phyloP scores from a whole-genome alignment of 2,888 invertebrate genomes.

The Agrotis exclamationis region DNA sequence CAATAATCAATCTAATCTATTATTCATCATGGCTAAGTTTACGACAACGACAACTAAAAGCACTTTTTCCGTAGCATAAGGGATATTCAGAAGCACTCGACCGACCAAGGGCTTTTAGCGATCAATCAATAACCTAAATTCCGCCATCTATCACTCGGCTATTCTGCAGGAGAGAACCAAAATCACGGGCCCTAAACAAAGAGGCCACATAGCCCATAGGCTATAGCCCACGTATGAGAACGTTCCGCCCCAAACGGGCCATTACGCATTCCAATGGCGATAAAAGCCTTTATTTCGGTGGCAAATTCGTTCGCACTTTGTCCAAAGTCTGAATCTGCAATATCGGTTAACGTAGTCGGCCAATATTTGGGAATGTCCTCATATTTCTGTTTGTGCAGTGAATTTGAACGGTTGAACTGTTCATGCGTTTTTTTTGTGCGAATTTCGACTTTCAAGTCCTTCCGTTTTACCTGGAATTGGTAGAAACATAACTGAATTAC shows the following conservation, averaged over 20 bases:
- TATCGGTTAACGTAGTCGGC: conserved; percentile 36
- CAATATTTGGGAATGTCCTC: conserved; percentile 32
- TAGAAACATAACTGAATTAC: conserved; percentile 7
- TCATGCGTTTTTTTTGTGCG: neutral
- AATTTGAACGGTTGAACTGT: conserved; percentile 10
- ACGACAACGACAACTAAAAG: neutral
- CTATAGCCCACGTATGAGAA: conserved; percentile 48
- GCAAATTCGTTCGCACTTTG: conserved; percentile 53
- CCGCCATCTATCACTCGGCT: conserved; percentile 57
- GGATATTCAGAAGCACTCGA: conserved; percentile 25
- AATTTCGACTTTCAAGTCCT: neutral
- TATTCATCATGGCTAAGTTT: neutral
- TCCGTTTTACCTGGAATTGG: neutral
- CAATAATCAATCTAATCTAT: neutral
- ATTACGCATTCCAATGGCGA: conserved; percentile 61
- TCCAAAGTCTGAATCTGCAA: conserved; percentile 52
- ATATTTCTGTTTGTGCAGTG: conserved; percentile 16
- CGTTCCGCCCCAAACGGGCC: conserved; percentile 37
- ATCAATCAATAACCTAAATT: conserved; percentile 63
- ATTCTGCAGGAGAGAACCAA: conserved; percentile 35
- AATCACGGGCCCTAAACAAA: conserved; percentile 61
- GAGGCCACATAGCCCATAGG: conserved; percentile 32
- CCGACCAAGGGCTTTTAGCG: conserved; percentile 24
- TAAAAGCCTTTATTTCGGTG: conserved; percentile 63
- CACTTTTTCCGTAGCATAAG: neutral